A percentile compares a stretch with the other conserved stretches of the same genome.
Evolutionary conservation across 1,140 invertebrate genomes (phyloP).

Genomic region (Sipha flava): DNA sequence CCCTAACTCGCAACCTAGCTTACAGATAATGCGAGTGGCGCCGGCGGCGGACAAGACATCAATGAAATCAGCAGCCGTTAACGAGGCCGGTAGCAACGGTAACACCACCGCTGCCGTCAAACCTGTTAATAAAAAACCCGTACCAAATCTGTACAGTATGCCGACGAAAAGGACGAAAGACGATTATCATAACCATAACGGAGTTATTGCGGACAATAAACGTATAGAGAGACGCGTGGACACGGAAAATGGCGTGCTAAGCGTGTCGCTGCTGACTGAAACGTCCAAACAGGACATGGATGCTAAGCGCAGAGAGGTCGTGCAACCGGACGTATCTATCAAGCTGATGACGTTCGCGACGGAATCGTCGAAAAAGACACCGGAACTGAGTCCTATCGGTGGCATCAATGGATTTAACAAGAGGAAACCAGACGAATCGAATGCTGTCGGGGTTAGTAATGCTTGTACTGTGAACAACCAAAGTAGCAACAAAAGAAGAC

Average conservation of each 20-base stretch:
- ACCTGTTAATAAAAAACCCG: slow-evolving; percentile 11
- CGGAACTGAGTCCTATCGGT: background rate
- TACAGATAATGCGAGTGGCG: slow-evolving; percentile 15
- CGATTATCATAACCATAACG: background rate
- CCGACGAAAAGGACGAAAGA: background rate
- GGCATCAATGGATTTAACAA: background rate
- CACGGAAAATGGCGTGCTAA: slow-evolving; percentile 32
- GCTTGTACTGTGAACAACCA: too few species aligned
- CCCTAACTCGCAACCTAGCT: background rate
- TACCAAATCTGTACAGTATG: slow-evolving; percentile 12
- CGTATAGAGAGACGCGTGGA: slow-evolving; percentile 29
- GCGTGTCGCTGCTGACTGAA: slow-evolving; percentile 31
- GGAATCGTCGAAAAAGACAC: background rate
- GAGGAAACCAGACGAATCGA: background rate
- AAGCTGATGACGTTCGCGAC: slow-evolving; percentile 36
- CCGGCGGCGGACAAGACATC: background rate
- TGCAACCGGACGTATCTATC: slow-evolving; percentile 39
- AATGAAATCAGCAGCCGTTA: background rate
- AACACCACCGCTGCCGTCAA: background rate
- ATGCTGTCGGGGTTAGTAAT: too few species aligned
- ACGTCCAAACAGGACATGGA: slow-evolving; percentile 32
- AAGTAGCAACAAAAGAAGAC: too few species aligned
- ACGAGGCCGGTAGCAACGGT: background rate
- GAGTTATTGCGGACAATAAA: background rate
- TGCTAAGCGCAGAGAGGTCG: slow-evolving; percentile 36